Evolutionary conservation across 2,113 vertebrate genomes (phyloP), one percentile per base, ranked within the genome.

Genomic region (Peromyscus leucopus): DNA sequence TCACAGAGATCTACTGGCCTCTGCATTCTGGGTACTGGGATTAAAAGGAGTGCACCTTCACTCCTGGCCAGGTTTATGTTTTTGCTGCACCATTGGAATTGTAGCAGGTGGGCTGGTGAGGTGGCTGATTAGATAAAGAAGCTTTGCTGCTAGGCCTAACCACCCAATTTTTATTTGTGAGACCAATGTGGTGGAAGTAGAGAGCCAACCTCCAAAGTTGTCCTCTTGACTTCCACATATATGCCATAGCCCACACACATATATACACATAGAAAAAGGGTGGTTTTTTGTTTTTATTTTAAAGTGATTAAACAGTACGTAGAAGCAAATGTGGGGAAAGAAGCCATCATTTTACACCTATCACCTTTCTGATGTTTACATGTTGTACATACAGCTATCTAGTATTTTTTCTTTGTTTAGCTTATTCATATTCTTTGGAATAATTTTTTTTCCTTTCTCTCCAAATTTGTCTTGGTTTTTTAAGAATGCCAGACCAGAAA

Each of bases 401-500:
- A 24, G n/a, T 89, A 19, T 83, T 82, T 72, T 93, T 82, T 48
- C 26, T 94, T 94, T 84, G 6, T 12, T 88, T 28, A 10, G 46
- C 5, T 11, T 90, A 36, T 12, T 79, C 12, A 79, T 90, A 19
- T 42, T 61, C 36, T 86, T 92, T 87, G 79, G 59, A 94, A 67
- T 80, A 42, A 87, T 91, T 91, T 78, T 97, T 93, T 93, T 98
- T 94, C 98, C 83, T 94, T 57, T 19, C 42, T 57, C 39, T 83
- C 48, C 97, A 89, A 91, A 94, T 98, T 98, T 98, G 74, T 24
- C 0, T 91, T 97, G 74, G 98, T 96, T 98, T 95, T 97, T 97
- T 46, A 98, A 99, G 99, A 99, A 98, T 91, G 97, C 98, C 55
- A 99, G 99, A 95, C 98, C 98, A 9, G 99, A 99, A 96, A 98